phyloP scores from a whole-genome alignment of 2,113 vertebrate genomes.

The Apistogramma diplotaenia region DNA sequence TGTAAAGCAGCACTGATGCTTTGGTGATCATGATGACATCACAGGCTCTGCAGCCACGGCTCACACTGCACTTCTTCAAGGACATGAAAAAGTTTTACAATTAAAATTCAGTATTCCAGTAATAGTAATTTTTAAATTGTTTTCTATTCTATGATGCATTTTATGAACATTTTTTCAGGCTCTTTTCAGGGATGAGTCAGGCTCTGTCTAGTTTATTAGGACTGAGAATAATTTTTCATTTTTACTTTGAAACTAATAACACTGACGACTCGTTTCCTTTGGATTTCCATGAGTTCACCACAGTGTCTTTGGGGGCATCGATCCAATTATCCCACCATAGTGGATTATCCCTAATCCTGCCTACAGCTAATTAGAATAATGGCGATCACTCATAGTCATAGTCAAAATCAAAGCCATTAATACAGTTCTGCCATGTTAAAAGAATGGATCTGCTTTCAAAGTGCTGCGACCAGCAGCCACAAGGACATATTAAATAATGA shows the following conservation, averaged over 20 bases:
- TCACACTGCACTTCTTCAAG: neutral
- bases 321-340: slow-evolving; percentile 75
- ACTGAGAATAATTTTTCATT: slow-evolving; percentile 36
- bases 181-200: slow-evolving; percentile 17
- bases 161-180: neutral
- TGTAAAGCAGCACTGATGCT: no score
- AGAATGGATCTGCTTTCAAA: slow-evolving; percentile 40
- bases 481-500: slow-evolving; percentile 16
- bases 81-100: neutral
- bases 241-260: slow-evolving; percentile 68
- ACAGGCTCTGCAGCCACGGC: neutral
- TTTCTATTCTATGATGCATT: slow-evolving; percentile 3
- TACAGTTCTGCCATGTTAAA: slow-evolving; percentile 53
- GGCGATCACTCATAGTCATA: slow-evolving; percentile 57
- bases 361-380: slow-evolving; percentile 78
- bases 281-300: slow-evolving; percentile 69
- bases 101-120: neutral
- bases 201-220: slow-evolving; percentile 24
- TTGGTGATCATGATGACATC: neutral
- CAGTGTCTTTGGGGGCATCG: slow-evolving; percentile 69
- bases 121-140: neutral
- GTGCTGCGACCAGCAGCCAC: slow-evolving; percentile 18
- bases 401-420: slow-evolving; percentile 72
- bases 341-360: slow-evolving; percentile 77
- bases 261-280: slow-evolving; percentile 72